Conservation (phyloP, 1,140 invertebrate genomes). For the Acromyrmex charruanus region DNA sequence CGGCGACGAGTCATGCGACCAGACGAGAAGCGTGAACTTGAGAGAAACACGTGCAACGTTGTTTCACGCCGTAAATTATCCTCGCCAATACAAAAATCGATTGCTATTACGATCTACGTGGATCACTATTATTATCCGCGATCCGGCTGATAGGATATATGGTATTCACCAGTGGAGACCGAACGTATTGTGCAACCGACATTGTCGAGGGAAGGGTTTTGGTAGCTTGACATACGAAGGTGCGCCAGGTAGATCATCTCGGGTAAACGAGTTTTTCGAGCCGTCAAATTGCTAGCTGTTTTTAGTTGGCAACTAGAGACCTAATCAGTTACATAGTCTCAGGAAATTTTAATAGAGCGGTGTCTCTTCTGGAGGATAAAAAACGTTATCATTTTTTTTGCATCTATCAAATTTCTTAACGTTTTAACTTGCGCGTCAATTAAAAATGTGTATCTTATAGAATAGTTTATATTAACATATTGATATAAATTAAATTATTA, state of each 20-base stretch:
- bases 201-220: constrained; percentile 58
- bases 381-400: background rate
- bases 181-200: constrained; percentile 61
- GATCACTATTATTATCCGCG: constrained; percentile 30
- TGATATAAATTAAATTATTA: constrained; percentile 1
- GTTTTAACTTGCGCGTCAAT: background rate
- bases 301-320: background rate
- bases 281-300: background rate
- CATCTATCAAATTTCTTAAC: background rate
- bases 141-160: constrained; percentile 59
- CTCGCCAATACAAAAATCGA: constrained; percentile 44
- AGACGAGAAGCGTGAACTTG: background rate
- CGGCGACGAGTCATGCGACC: constrained; percentile 24
- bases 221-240: constrained; percentile 21
- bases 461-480: background rate
- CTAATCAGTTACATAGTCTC: background rate
- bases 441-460: background rate
- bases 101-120: constrained; percentile 61
- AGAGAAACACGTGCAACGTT: constrained; percentile 37
- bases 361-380: background rate
- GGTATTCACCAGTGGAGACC: constrained; percentile 28
- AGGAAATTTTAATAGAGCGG: background rate
- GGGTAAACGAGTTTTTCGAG: background rate
- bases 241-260: background rate
- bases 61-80: constrained; percentile 68